phyloP scores from a whole-genome alignment of 2,113 vertebrate genomes.

The Oryctolagus cuniculus region DNA sequence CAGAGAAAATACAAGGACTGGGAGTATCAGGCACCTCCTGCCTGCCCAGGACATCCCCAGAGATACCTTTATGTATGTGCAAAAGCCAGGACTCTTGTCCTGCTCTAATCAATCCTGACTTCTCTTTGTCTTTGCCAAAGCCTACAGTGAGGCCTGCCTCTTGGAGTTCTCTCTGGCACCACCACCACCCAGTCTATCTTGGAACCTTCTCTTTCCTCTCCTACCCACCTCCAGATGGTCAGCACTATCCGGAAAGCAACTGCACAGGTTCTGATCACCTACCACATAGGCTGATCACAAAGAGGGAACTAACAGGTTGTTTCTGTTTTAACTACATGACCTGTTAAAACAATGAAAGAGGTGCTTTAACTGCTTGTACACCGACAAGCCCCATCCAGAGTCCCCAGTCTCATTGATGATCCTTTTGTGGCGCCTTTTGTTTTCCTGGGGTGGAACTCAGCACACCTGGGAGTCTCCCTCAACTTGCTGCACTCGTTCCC shows the following conservation, averaged over 20 bases:
- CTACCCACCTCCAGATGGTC: not conserved
- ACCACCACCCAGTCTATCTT: not conserved
- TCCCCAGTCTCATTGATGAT: not conserved
- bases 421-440: not conserved
- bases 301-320: not conserved
- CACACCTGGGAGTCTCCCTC: not conserved
- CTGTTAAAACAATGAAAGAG: not conserved
- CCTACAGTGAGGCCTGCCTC: not conserved
- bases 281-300: not conserved
- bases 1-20: not conserved
- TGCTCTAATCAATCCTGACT: not conserved
- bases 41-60: not conserved
- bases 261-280: not conserved
- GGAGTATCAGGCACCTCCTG: not conserved
- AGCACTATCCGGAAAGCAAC: not conserved
- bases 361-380: not conserved
- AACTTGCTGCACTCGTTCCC: not conserved
- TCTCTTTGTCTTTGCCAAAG: not conserved
- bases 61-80: not conserved
- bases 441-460: not conserved
- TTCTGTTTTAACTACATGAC: not conserved
- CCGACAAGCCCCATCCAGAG: not conserved
- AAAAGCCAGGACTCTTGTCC: not conserved
- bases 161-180: not conserved
- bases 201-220: not conserved